Evolutionary conservation across 2,888 invertebrate species (phyloP).

Genomic region (Rotaria socialis): DNA sequence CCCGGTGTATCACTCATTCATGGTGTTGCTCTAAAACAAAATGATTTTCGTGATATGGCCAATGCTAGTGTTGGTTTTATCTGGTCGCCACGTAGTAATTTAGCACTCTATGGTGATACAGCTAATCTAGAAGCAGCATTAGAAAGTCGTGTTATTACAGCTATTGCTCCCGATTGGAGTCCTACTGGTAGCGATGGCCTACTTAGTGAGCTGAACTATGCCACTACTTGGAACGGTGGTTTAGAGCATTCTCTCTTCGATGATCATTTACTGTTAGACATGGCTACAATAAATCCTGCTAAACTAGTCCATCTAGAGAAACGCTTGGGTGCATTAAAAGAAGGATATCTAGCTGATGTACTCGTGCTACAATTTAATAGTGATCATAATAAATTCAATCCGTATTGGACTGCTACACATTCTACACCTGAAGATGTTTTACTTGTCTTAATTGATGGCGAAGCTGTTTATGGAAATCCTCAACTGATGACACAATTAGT

Average conservation of each 20-base stretch:
- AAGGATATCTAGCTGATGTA: background rate
- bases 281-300: background rate
- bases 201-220: background rate
- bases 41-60: background rate
- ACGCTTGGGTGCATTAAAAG: background rate
- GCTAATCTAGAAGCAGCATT: background rate
- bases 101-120: background rate
- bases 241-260: background rate
- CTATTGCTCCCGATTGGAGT: background rate
- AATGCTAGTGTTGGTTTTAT: background rate
- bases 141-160: background rate
- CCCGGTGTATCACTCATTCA: background rate
- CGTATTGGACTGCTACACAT: background rate
- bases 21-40: background rate
- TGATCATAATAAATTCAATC: background rate
- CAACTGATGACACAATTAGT: background rate
- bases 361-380: background rate
- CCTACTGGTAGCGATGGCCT: conserved; percentile 1
- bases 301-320: background rate
- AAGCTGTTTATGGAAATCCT: background rate
- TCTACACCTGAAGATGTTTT: background rate
- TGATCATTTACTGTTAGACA: background rate
- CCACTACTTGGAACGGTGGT: background rate
- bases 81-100: background rate
- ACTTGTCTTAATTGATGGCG: background rate